Conservation (phyloP, 2,888 invertebrate genomes). For the Acronicta psi region DNA sequence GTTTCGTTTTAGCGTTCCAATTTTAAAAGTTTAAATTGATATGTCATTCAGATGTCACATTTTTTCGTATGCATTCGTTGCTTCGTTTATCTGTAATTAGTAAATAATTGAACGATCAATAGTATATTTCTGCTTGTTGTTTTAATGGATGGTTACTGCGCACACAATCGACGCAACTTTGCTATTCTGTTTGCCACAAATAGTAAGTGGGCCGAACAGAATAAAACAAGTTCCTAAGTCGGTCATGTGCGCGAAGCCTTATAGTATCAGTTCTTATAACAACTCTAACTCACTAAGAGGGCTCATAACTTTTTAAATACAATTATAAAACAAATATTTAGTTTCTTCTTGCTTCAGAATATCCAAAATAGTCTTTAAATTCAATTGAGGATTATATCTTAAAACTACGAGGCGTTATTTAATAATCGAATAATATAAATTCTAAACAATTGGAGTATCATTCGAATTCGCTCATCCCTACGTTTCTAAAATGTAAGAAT, state of each 20-base stretch:
- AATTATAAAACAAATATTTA: neutral
- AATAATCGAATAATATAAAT: slow-evolving; percentile 30
- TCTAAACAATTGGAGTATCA: slow-evolving; percentile 42
- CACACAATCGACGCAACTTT: slow-evolving; percentile 22
- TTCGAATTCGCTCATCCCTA: slow-evolving; percentile 35
- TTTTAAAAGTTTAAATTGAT: slow-evolving; percentile 26
- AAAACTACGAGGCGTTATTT: slow-evolving; percentile 1
- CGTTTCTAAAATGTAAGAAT: slow-evolving; percentile 53
- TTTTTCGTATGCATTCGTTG: slow-evolving; percentile 1
- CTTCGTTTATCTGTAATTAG: slow-evolving; percentile 6
- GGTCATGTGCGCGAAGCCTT: slow-evolving; percentile 7
- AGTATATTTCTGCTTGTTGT: neutral
- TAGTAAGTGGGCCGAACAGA: slow-evolving; percentile 24
- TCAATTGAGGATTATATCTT: neutral
- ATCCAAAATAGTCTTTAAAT: neutral
- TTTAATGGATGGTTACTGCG: slow-evolving; percentile 4
- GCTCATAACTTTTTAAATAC: neutral
- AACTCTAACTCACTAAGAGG: neutral
- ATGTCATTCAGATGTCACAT: slow-evolving; percentile 27
- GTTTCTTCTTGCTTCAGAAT: neutral
- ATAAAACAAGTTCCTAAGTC: slow-evolving; percentile 22
- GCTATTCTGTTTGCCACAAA: slow-evolving; percentile 17
- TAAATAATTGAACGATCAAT: neutral
- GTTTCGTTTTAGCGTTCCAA: slow-evolving; percentile 31
- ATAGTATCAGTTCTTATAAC: neutral